Percentiles rank a stretch among this genome's conserved stretches.
These are phyloP conservation scores for Drosophila teissieri DNA, from an alignment of 1,140 invertebrate genomes.

Conservation along the genomic window DNA sequence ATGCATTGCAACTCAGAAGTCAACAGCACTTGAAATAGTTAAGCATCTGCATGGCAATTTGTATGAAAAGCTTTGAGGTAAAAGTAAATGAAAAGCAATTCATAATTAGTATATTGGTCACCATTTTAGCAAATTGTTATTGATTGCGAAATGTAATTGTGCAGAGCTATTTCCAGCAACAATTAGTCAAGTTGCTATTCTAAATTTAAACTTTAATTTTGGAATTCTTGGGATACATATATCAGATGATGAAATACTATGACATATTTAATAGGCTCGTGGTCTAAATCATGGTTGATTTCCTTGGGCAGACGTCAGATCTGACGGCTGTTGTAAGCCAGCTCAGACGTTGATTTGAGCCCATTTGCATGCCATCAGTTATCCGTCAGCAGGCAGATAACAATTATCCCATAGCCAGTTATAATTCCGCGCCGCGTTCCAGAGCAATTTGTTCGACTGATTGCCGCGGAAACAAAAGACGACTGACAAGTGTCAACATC, in stretches of 20 bases:
- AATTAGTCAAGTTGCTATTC: too few species aligned
- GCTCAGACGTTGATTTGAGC: constrained; percentile 24
- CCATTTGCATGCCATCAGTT: constrained; percentile 35
- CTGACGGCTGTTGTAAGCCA: not conserved
- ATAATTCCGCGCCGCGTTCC: constrained; percentile 30
- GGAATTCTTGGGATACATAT: too few species aligned
- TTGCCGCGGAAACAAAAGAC: constrained; percentile 49
- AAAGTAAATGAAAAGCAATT: too few species aligned
- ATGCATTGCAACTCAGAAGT: constrained; percentile 46
- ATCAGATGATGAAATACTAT: too few species aligned
- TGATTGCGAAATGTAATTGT: too few species aligned
- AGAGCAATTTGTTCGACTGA: constrained; percentile 44
- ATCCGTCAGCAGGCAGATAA: constrained; percentile 21
- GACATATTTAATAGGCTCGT: too few species aligned
- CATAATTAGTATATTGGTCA: too few species aligned
- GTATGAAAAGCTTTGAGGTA: too few species aligned
- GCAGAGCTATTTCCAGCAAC: too few species aligned
- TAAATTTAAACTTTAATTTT: too few species aligned
- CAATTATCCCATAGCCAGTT: constrained; percentile 32
- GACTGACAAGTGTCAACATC: constrained; percentile 59
- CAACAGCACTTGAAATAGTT: constrained; percentile 10
- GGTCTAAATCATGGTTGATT: not conserved
- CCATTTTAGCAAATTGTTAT: too few species aligned
- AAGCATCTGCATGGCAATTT: too few species aligned
- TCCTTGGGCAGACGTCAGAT: constrained; percentile 1